A percentile compares a stretch with the other conserved stretches of the same genome.
These are phyloP conservation scores for Isoperla grammatica DNA, from an alignment of 2,888 invertebrate species.

Conservation along the genomic window DNA sequence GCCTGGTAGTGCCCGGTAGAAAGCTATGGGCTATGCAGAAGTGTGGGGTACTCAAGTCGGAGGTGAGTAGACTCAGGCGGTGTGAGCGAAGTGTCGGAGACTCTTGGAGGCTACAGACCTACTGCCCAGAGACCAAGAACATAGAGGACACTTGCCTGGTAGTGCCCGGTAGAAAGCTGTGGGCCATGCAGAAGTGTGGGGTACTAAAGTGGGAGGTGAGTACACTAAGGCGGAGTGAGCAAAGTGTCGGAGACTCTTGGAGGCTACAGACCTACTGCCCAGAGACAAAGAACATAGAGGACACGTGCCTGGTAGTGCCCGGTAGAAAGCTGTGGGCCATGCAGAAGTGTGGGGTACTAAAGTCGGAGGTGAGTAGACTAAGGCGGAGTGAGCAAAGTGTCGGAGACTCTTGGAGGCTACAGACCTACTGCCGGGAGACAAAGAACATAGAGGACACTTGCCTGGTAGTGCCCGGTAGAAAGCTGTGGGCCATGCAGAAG, in stretches of 20 bases:
- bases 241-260: constrained; percentile 86
- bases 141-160: constrained; percentile 67
- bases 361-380: constrained; percentile 52
- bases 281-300: constrained; percentile 55
- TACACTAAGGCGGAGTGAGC: constrained; percentile 58
- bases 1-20: constrained; percentile 67
- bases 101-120: constrained; percentile 77
- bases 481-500: constrained; percentile 70
- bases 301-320: constrained; percentile 70
- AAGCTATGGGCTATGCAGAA: constrained; percentile 72
- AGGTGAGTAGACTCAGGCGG: constrained; percentile 56
- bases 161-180: constrained; percentile 70
- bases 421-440: constrained; percentile 65
- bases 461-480: constrained; percentile 64
- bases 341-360: constrained; percentile 67
- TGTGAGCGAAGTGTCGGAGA: constrained; percentile 72
- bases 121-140: constrained; percentile 61
- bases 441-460: constrained; percentile 66
- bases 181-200: constrained; percentile 73
- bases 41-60: constrained; percentile 69
- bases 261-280: constrained; percentile 71
- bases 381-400: constrained; percentile 68
- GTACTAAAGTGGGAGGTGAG: constrained; percentile 60
- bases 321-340: constrained; percentile 77
- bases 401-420: constrained; percentile 84